phyloP scores from a whole-genome alignment of 2,888 invertebrate species.

The Aporophyla lueneburgensis region DNA sequence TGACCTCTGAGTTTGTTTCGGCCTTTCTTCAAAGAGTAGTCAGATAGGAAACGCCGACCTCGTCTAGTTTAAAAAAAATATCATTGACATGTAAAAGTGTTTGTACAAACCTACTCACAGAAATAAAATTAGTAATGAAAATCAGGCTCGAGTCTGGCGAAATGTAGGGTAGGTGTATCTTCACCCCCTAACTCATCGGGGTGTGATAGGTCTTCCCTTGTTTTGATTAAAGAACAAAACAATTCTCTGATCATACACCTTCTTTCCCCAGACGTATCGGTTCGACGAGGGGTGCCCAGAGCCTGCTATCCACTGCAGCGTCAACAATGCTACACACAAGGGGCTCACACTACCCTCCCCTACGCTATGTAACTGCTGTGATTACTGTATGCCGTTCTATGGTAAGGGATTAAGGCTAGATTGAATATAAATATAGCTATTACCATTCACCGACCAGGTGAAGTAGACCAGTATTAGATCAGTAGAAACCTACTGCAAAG shows the following conservation, averaged over 20 bases:
- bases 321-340: slow-evolving; percentile 90
- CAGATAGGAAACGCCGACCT: too few species aligned
- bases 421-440: not conserved
- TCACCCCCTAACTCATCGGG: not conserved
- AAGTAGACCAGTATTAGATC: too few species aligned
- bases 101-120: too few species aligned
- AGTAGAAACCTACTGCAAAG: too few species aligned
- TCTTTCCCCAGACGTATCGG: slow-evolving; percentile 66
- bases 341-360: slow-evolving; percentile 90
- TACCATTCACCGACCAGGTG: too few species aligned
- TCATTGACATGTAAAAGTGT: too few species aligned
- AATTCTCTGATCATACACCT: too few species aligned
- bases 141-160: not conserved
- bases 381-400: slow-evolving; percentile 90
- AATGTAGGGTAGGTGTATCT: not conserved
- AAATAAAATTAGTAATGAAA: too few species aligned
- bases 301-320: slow-evolving; percentile 83
- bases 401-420: slow-evolving; percentile 77
- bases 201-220: not conserved
- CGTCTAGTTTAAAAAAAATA: too few species aligned
- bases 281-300: slow-evolving; percentile 79
- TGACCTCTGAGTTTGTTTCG: too few species aligned
- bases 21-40: too few species aligned
- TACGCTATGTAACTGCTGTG: slow-evolving; percentile 92
- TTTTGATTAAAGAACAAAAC: not conserved